phyloP scores from a whole-genome alignment of 2,888 invertebrate species.

The Exocentrus adspersus region DNA sequence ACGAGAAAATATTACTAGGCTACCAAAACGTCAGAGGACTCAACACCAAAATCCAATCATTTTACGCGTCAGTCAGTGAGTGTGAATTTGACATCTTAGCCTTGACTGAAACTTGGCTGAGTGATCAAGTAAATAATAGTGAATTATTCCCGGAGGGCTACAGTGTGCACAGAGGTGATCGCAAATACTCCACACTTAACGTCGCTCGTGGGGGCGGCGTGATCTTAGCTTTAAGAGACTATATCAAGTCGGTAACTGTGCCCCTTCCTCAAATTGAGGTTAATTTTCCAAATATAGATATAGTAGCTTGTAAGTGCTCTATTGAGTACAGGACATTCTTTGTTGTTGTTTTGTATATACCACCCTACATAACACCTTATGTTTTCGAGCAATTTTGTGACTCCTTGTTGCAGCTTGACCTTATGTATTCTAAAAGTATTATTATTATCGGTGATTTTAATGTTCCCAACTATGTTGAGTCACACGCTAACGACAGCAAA shows the following conservation, averaged over 20 bases:
- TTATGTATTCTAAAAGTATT: constrained; percentile 1
- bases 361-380: background rate
- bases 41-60: background rate
- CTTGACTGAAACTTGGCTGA: constrained; percentile 13
- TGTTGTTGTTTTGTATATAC: constrained; percentile 15
- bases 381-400: constrained; percentile 17
- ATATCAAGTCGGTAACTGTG: background rate
- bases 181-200: constrained; percentile 1
- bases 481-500: background rate
- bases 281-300: background rate
- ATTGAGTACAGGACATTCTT: background rate
- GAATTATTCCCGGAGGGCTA: constrained; percentile 17
- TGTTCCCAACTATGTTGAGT: background rate
- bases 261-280: background rate
- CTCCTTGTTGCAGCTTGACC: background rate
- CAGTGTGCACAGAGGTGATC: constrained; percentile 10
- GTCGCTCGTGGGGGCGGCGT: constrained; percentile 10
- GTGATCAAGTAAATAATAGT: background rate
- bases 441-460: constrained; percentile 22
- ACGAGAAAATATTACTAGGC: no score
- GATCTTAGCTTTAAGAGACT: constrained; percentile 11
- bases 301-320: constrained; percentile 7
- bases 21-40: constrained; percentile 14
- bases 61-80: background rate
- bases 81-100: constrained; percentile 2